Conservation (phyloP, 2,113 vertebrate species). For the Elachura formosa region DNA sequence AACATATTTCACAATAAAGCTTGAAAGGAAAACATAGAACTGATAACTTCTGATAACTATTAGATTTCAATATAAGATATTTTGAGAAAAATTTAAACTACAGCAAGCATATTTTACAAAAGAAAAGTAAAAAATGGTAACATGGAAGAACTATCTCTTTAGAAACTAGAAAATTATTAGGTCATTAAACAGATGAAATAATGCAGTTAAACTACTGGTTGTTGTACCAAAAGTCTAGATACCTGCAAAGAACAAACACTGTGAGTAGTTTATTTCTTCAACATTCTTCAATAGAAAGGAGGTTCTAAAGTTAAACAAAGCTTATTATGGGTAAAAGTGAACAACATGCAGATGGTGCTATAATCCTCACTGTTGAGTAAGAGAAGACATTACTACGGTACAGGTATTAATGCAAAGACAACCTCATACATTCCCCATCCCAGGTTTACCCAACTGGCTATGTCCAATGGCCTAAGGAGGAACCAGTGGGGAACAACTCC, state of each 20-base stretch:
- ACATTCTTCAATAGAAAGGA: neutral
- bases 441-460: neutral
- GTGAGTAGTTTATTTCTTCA: neutral
- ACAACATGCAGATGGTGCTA: neutral
- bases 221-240: neutral
- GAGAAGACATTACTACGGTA: neutral
- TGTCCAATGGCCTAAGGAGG: neutral
- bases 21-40: neutral
- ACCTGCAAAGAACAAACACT: neutral
- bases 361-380: neutral
- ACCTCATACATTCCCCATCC: accelerated
- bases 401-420: neutral
- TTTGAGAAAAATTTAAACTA: neutral
- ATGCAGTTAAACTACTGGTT: neutral
- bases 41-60: neutral
- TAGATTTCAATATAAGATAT: neutral
- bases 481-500: accelerated
- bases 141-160: neutral
- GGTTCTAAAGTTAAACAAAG: neutral
- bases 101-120: neutral
- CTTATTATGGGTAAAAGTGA: neutral
- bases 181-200: neutral
- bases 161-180: neutral
- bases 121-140: neutral
- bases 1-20: neutral